Conservation (phyloP, 1,140 invertebrate species). For the Bactericera cockerelli region DNA sequence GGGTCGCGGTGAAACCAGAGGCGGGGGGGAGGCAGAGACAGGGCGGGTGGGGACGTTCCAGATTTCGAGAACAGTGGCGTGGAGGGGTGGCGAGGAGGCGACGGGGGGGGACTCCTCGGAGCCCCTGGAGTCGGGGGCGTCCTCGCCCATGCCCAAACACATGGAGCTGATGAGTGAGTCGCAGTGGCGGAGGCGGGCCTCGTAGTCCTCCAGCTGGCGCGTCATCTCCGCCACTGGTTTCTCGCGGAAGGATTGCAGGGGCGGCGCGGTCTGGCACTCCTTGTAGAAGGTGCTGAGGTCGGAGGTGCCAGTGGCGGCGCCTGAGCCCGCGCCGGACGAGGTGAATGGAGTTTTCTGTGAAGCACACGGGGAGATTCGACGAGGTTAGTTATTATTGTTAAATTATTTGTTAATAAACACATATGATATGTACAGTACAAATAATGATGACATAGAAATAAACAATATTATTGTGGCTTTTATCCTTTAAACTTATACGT, state of each 20-base stretch:
- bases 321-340: conserved; percentile 34
- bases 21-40: too few relatives aligned
- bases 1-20: too few relatives aligned
- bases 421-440: too few relatives aligned
- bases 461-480: too few relatives aligned
- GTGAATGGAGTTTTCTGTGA: conserved; percentile 45
- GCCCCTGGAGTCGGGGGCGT: not conserved
- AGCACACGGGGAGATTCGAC: conserved; percentile 6
- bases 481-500: too few relatives aligned
- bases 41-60: too few relatives aligned
- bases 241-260: conserved; percentile 43
- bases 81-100: too few relatives aligned
- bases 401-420: too few relatives aligned
- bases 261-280: conserved; percentile 60
- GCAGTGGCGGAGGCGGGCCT: conserved; percentile 53
- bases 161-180: conserved; percentile 43
- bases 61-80: too few relatives aligned
- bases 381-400: conserved; percentile 11
- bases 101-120: too few relatives aligned
- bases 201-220: conserved; percentile 54
- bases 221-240: conserved; percentile 43
- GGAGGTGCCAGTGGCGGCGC: conserved; percentile 14
- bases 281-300: conserved; percentile 62
- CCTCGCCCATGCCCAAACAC: conserved; percentile 30
- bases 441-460: too few relatives aligned